Conservation (phyloP, 2,888 invertebrate genomes). For the Catocala sponsa region DNA sequence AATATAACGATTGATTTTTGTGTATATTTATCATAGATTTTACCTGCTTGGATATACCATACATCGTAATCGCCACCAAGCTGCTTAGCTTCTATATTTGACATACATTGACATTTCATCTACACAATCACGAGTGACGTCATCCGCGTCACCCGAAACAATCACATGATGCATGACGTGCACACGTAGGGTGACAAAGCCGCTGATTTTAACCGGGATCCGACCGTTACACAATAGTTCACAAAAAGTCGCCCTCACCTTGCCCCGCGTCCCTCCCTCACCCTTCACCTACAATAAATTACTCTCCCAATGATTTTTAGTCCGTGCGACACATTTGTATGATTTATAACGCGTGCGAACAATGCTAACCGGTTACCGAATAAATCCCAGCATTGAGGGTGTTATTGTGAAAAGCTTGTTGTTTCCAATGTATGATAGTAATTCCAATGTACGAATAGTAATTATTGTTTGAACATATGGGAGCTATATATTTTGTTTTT, state of each 20-base stretch:
- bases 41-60: no score
- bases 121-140: slow-evolving; percentile 20
- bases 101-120: slow-evolving; percentile 26
- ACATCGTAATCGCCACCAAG: neutral
- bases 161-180: slow-evolving; percentile 45
- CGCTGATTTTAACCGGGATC: slow-evolving; percentile 48
- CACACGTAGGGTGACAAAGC: slow-evolving; percentile 58
- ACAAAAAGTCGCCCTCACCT: slow-evolving; percentile 76
- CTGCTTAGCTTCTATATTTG: slow-evolving; percentile 2
- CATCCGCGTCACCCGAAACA: slow-evolving; percentile 30
- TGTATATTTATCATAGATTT: no score
- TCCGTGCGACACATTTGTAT: slow-evolving; percentile 79
- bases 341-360: slow-evolving; percentile 79
- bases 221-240: slow-evolving; percentile 71
- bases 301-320: slow-evolving; percentile 80
- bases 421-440: slow-evolving; percentile 60
- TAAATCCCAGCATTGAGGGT: slow-evolving; percentile 70
- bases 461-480: slow-evolving; percentile 67
- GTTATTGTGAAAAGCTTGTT: slow-evolving; percentile 69
- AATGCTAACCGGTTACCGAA: slow-evolving; percentile 79
- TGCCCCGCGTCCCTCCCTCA: slow-evolving; percentile 48
- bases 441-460: slow-evolving; percentile 64
- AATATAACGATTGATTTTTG: no score
- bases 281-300: slow-evolving; percentile 74
- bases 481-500: slow-evolving; percentile 43